Base-by-base conservation (phyloP, 2,113 vertebrate species). In the Phodopus roborovskii region DNA sequence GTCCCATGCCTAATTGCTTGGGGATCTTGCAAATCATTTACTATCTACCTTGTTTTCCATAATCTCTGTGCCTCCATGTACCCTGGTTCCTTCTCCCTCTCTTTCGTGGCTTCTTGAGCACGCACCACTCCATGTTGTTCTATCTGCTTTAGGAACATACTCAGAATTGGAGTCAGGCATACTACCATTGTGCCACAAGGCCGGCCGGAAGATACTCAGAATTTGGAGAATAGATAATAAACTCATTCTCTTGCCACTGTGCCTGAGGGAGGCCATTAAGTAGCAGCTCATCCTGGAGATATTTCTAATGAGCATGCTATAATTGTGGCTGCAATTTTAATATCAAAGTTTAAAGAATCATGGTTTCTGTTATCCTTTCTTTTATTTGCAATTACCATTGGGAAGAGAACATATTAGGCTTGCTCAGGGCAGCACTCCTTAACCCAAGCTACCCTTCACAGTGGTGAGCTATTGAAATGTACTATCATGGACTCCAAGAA, bases 311-410 rank as follows among this genome's bases (percentile, higher is more conserved):
- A 33, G 1, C 50, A 60, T 87, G 45, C 45, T 91, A 30, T 94
- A 96, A 91, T 45, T 90, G 66, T 96, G 90, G 91, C 66, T 94
- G 90, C 90, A 88, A 96, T 96, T 96, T 95, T 84, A 96, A 73
- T 94, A 94, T 84, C 75, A 68, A 90, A 94, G 92, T 64, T 94
- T 92, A 93, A 93, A 94, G 66, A 48, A 84, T 48, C 75, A 79
- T n/a, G n/a, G 79, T 84, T 94, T 96, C 84, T 81, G 83, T 92
- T 95, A 60, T 13, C 50, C 30, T 91, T 97, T 82, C 83, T 95
- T 96, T 96, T 92, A 92, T 92, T 96, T 85, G 91, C 79, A 94
- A 60, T 96, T 96, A 95, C 45, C 36, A 0, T 94, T 92, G 70
- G 28, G 45, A 93, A n/a, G 81, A 96, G 71, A 95, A 71, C 12